Conservation (phyloP, 1,140 invertebrate genomes). For the Anagrus nilaparvatae region DNA sequence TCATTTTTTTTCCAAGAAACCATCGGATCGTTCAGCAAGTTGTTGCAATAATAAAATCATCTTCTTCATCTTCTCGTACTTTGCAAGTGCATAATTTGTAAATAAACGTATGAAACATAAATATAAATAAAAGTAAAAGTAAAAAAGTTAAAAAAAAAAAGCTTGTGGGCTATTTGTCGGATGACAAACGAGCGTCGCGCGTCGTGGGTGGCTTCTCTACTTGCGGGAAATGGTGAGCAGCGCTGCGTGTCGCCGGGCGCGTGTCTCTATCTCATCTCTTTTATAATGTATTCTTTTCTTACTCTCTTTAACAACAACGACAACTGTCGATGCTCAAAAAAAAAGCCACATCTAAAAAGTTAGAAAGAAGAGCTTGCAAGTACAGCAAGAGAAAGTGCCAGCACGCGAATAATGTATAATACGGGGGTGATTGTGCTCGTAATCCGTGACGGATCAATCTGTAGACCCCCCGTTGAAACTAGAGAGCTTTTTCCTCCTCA, state of each 20-base stretch:
- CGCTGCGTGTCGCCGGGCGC: conserved; percentile 37
- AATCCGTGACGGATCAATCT: conserved; percentile 43
- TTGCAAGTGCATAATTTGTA: no score
- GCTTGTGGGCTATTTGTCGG: conserved; percentile 38
- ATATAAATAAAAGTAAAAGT: no score
- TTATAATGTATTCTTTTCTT: conserved; percentile 9
- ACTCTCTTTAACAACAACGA: no score
- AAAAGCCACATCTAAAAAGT: no score
- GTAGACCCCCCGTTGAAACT: conserved; percentile 30
- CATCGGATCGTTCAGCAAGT: no score
- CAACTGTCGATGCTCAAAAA: no score
- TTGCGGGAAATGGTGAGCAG: conserved; percentile 41
- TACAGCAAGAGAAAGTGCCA: conserved; percentile 18
- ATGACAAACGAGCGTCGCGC: conserved; percentile 42
- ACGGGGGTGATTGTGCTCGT: conserved; percentile 42
- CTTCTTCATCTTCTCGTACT: no score
- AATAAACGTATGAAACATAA: no score
- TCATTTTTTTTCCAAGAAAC: no score
- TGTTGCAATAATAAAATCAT: no score
- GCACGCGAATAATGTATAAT: conserved; percentile 42
- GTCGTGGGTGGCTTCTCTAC: conserved; percentile 39
- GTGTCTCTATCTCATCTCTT: conserved; percentile 20
- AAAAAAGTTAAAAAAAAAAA: no score
- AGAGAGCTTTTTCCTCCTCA: conserved; percentile 13
- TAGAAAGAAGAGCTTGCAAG: no score